A percentile compares a stretch with the other conserved stretches of the same genome.
Conservation (phyloP, 2,113 vertebrate species). For the Grantiella picta region DNA sequence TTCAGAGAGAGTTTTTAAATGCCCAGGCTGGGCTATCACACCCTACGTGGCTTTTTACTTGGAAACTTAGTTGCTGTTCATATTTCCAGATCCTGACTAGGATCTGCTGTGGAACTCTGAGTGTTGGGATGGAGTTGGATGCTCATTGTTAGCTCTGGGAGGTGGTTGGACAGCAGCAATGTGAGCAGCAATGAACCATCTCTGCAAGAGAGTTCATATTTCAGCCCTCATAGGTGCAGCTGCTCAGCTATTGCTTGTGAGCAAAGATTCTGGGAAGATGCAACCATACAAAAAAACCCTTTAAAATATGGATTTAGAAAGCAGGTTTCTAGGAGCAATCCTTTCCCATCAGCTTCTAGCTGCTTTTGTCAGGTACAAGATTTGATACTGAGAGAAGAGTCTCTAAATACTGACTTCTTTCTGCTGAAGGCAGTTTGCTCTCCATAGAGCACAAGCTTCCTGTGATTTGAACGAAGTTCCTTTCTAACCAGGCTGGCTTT, state of each 20-base stretch:
- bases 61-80: not conserved
- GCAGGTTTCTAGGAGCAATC: not conserved
- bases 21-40: not conserved
- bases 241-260: not conserved
- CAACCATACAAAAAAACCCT: accelerated
- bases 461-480: not conserved
- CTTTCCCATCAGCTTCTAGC: not conserved
- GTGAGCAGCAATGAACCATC: no score
- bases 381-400: not conserved
- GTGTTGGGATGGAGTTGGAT: not conserved
- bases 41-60: not conserved
- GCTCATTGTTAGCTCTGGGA: not conserved
- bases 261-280: not conserved
- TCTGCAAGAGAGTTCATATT: not conserved
- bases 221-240: not conserved
- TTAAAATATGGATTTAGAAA: not conserved
- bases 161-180: not conserved
- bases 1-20: not conserved
- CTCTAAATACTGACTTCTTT: not conserved
- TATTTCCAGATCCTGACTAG: not conserved
- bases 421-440: not conserved
- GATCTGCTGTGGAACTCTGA: not conserved
- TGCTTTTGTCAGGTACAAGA: not conserved
- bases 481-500: not conserved
- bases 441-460: not conserved